A percentile compares a stretch with the other conserved stretches of the same genome.
Conservation (phyloP, 2,888 invertebrate genomes). For the Erebia aethiops region DNA sequence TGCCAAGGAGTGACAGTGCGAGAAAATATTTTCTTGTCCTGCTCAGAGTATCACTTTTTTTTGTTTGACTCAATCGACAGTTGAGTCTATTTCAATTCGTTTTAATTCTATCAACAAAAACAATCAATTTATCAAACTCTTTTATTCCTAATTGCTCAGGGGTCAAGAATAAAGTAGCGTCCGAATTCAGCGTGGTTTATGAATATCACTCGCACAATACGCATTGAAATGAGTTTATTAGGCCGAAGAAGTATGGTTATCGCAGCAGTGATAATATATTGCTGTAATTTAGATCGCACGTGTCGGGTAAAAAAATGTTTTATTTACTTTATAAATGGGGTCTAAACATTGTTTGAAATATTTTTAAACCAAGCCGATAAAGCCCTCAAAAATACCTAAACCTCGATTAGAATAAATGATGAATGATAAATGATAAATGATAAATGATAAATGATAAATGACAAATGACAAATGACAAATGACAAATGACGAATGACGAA, state of each 20-base stretch:
- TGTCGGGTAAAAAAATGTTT: slow-evolving; percentile 16
- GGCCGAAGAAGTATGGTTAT: slow-evolving; percentile 13
- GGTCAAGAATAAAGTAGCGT: slow-evolving; percentile 14
- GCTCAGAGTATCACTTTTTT: too few species aligned
- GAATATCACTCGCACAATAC: slow-evolving; percentile 25
- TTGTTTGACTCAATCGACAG: too few species aligned
- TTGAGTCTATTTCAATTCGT: too few species aligned
- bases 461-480: too few species aligned
- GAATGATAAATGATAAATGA: too few species aligned
- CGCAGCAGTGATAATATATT: slow-evolving; percentile 18
- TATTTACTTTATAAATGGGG: neutral
- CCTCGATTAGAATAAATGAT: too few species aligned
- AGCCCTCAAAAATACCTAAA: too few species aligned
- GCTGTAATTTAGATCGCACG: slow-evolving; percentile 27
- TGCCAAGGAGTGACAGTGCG: too few species aligned
- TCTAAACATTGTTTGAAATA: neutral
- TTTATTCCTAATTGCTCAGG: slow-evolving; percentile 10
- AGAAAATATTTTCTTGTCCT: too few species aligned
- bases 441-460: too few species aligned
- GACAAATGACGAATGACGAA: too few species aligned
- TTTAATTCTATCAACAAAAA: too few species aligned
- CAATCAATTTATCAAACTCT: neutral
- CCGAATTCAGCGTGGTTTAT: slow-evolving; percentile 22
- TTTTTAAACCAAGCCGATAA: neutral
- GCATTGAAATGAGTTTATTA: slow-evolving; percentile 28